Evolutionary conservation across 92 coral and sea anemone species (phyloP).

Genomic region (Desmophyllum pertusum): DNA sequence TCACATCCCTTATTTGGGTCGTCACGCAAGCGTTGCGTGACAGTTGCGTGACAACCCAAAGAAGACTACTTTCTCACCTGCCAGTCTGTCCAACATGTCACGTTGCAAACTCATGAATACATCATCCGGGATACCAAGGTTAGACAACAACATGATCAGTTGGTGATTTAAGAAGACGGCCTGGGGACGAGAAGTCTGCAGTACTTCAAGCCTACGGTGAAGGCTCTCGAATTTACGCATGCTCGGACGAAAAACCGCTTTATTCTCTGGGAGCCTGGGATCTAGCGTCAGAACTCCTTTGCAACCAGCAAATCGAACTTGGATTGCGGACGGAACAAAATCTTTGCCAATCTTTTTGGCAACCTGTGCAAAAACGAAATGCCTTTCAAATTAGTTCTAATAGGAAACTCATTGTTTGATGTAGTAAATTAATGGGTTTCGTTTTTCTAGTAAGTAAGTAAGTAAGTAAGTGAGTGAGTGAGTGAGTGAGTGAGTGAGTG

Average conservation of each 20-base stretch:
- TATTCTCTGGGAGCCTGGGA: slow-evolving; percentile 62
- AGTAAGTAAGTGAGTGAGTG: too few relatives aligned
- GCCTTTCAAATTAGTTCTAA: not conserved
- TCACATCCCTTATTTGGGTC: too few relatives aligned
- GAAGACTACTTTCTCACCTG: slow-evolving; percentile 70
- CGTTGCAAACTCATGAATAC: slow-evolving; percentile 83
- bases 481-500: too few relatives aligned
- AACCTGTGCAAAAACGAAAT: slow-evolving; percentile 50
- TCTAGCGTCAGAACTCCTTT: slow-evolving; percentile 94
- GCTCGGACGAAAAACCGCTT: slow-evolving; percentile 82
- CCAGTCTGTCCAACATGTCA: slow-evolving; percentile 76
- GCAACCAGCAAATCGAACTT: slow-evolving; percentile 96
- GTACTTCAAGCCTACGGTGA: slow-evolving; percentile 93
- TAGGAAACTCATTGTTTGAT: too few relatives aligned
- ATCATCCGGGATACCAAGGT: slow-evolving; percentile 95
- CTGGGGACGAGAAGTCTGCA: slow-evolving; percentile 98
- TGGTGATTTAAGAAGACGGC: slow-evolving; percentile 93
- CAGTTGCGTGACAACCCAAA: too few relatives aligned
- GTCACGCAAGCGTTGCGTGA: not conserved
- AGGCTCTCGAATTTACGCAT: slow-evolving; percentile 91
- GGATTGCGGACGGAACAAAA: slow-evolving; percentile 90
- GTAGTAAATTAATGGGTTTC: too few relatives aligned
- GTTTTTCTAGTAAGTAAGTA: too few relatives aligned
- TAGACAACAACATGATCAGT: slow-evolving; percentile 91
- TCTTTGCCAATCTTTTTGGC: slow-evolving; percentile 63